phyloP scores from a whole-genome alignment of 2,888 invertebrate genomes.

The Pediacus dermestoides region DNA sequence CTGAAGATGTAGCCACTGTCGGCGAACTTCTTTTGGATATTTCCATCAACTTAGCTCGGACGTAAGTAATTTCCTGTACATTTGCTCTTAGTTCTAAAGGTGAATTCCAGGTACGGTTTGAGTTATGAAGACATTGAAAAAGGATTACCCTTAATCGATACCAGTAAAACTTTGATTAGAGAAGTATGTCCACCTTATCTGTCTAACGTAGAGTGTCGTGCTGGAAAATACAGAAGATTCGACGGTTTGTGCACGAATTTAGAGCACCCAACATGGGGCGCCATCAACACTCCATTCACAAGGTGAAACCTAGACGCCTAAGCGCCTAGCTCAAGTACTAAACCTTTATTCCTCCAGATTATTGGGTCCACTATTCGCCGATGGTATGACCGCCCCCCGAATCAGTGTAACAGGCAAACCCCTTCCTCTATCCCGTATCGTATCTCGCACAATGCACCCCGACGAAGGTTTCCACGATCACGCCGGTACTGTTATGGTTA shows the following conservation, averaged over 20 bases:
- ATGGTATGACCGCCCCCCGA: slow-evolving; percentile 80
- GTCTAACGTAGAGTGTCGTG: slow-evolving; percentile 81
- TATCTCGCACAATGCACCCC: slow-evolving; percentile 87
- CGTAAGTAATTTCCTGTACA: slow-evolving; percentile 53
- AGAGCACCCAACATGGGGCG: slow-evolving; percentile 86
- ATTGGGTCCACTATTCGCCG: slow-evolving; percentile 77
- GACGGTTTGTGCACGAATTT: slow-evolving; percentile 89
- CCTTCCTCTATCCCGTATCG: slow-evolving; percentile 77
- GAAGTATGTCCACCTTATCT: slow-evolving; percentile 86
- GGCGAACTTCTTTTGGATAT: slow-evolving; percentile 84
- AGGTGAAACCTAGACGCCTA: slow-evolving; percentile 53
- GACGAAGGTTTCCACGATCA: slow-evolving; percentile 92
- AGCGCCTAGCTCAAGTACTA: not conserved
- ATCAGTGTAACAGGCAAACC: slow-evolving; percentile 73
- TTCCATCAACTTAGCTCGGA: slow-evolving; percentile 76
- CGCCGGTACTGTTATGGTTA: slow-evolving; percentile 89
- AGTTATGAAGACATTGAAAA: slow-evolving; percentile 85
- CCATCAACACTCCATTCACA: slow-evolving; percentile 79
- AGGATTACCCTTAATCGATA: slow-evolving; percentile 81
- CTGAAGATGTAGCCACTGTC: slow-evolving; percentile 80
- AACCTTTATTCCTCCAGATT: slow-evolving; percentile 50
- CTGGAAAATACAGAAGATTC: slow-evolving; percentile 81
- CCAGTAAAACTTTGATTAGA: slow-evolving; percentile 79
- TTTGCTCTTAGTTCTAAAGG: slow-evolving; percentile 4
- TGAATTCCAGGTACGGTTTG: slow-evolving; percentile 67